phyloP scores from a whole-genome alignment of 37 sponge, comb jelly and placozoan species.

The Geodia barretti region DNA sequence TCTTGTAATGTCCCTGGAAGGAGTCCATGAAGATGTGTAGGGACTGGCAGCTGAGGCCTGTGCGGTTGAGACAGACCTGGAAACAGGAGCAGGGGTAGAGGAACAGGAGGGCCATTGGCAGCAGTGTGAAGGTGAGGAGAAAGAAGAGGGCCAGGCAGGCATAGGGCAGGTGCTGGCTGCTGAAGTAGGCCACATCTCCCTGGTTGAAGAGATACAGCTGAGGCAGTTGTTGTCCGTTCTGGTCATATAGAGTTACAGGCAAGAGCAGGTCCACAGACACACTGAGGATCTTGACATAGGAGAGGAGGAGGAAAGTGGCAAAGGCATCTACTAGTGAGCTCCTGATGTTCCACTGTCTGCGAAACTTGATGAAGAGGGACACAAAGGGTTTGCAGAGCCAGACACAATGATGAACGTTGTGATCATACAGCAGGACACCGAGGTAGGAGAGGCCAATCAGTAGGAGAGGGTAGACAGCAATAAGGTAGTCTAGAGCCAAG shows the following conservation, averaged over 20 bases:
- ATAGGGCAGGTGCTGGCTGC: conserved; percentile 13
- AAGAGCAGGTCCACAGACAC: conserved; percentile 16
- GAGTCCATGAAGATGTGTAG: not conserved
- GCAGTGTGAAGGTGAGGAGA: conserved; percentile 4
- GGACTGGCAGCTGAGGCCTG: not conserved
- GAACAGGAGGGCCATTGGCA: conserved; percentile 1
- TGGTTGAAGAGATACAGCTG: conserved; percentile 12
- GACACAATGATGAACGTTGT: not conserved
- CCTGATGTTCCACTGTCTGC: conserved; percentile 8
- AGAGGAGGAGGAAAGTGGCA: conserved; percentile 34
- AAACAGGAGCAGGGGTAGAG: conserved; percentile 1
- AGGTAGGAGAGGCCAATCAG: conserved; percentile 1
- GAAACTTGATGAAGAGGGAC: not conserved
- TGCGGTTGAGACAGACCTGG: not conserved
- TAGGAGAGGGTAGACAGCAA: conserved; percentile 26
- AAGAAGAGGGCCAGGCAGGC: conserved; percentile 16
- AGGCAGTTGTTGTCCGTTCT: not conserved
- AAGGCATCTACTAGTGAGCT: conserved; percentile 38
- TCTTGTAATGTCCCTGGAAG: conserved; percentile 23
- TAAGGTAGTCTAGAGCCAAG: conserved; percentile 14
- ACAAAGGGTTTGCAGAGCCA: conserved; percentile 11
- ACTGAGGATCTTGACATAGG: conserved; percentile 29
- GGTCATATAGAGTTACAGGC: conserved; percentile 4
- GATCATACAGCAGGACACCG: conserved; percentile 1
- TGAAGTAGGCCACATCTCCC: conserved; percentile 10